These are phyloP conservation scores for Drosophila neoperkinsi DNA, from an alignment of 2,888 invertebrate genomes.

Conservation along the genomic window DNA sequence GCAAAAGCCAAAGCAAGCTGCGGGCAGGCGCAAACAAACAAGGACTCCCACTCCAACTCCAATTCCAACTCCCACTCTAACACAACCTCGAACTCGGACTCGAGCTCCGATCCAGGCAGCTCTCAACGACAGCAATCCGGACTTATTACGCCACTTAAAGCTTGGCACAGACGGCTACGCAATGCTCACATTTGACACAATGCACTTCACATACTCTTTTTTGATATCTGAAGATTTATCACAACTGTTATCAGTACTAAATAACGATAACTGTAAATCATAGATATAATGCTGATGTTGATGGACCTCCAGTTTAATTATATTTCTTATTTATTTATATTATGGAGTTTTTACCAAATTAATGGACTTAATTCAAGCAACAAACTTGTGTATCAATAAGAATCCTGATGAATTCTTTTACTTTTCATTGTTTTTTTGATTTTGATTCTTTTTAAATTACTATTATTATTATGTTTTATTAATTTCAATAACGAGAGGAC, in stretches of 20 bases:
- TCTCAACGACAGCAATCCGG: constrained; percentile 54
- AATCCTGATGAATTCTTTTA: not conserved
- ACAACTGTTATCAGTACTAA: not conserved
- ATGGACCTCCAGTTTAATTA: not conserved
- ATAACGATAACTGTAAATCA: not conserved
- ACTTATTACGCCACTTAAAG: constrained; percentile 82
- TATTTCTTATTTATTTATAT: too few species aligned
- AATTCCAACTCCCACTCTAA: not conserved
- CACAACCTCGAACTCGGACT: constrained; percentile 20
- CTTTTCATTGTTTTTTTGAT: not conserved
- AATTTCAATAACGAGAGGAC: not conserved
- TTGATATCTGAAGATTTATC: not conserved
- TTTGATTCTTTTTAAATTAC: not conserved
- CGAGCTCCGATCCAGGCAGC: constrained; percentile 35
- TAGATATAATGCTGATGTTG: too few species aligned
- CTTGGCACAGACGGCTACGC: constrained; percentile 40
- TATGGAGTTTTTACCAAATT: not conserved
- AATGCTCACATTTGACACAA: not conserved
- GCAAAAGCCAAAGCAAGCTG: constrained; percentile 78
- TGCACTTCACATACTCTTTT: constrained; percentile 12
- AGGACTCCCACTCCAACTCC: constrained; percentile 21
- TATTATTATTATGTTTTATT: not conserved
- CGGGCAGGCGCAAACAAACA: constrained; percentile 68
- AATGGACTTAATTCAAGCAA: not conserved
- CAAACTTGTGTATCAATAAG: not conserved